Evolutionary conservation across 2,113 vertebrate genomes (phyloP).

Genomic region (Callopanchax toddi): DNA sequence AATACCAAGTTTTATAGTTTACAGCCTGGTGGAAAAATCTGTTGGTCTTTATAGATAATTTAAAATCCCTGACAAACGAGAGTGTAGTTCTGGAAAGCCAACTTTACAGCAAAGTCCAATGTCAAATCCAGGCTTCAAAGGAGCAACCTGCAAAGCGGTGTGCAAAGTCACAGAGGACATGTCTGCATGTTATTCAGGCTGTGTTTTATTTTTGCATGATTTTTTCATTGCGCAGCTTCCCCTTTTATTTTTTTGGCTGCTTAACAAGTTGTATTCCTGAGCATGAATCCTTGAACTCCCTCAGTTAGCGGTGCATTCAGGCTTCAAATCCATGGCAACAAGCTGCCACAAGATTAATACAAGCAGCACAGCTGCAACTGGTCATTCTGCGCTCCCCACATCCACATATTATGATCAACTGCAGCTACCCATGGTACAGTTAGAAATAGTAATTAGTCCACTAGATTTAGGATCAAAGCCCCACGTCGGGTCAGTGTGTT

Average conservation of each 20-base stretch:
- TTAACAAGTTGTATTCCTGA: conserved; percentile 27
- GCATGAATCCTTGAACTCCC: conserved; percentile 32
- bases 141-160: neutral
- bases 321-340: conserved; percentile 62
- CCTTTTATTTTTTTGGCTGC: conserved; percentile 14
- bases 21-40: neutral
- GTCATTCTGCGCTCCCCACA: neutral
- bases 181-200: neutral
- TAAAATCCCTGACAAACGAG: neutral
- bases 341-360: conserved; percentile 22
- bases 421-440: conserved; percentile 12
- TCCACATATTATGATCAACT: conserved; percentile 1
- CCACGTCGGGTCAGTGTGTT: conserved; percentile 23
- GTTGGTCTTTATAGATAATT: neutral
- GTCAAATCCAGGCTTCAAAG: neutral
- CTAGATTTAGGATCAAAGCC: conserved; percentile 17
- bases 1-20: neutral
- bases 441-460: conserved; percentile 33
- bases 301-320: conserved; percentile 18
- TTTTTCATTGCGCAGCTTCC: too few species aligned
- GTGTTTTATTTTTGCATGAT: neutral
- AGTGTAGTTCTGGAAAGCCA: neutral
- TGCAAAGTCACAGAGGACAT: neutral
- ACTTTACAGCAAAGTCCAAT: neutral
- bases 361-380: conserved; percentile 11